phyloP scores from a whole-genome alignment of 2,113 vertebrate species.

The Xenotilapia caudafasciata region DNA sequence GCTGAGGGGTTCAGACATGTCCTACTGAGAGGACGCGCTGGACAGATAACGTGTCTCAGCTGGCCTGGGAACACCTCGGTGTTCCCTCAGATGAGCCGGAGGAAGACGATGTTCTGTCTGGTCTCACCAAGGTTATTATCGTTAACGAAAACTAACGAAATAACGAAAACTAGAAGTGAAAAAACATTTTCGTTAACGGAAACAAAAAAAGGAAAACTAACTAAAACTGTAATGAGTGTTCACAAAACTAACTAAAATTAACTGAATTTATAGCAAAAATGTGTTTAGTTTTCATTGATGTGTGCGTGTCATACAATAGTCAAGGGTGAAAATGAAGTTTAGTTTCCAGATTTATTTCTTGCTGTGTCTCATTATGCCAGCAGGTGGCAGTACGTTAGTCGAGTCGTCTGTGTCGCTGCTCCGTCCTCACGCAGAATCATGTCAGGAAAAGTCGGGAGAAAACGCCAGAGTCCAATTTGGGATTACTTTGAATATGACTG shows the following conservation, averaged over 20 bases:
- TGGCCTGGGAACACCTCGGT: neutral
- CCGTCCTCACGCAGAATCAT: neutral
- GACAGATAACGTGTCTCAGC: neutral
- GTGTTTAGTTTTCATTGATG: neutral
- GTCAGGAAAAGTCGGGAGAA: neutral
- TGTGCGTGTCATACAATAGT: accelerated
- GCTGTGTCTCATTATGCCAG: neutral
- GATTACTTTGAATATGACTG: no score
- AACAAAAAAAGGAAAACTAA: neutral
- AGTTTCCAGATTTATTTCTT: accelerated
- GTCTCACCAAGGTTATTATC: neutral
- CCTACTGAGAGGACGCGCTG: neutral
- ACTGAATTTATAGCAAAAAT: neutral
- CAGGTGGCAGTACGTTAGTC: neutral
- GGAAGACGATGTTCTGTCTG: neutral
- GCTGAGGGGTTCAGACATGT: neutral
- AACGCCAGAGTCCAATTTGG: no score
- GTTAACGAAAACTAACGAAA: neutral
- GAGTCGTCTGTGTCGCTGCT: neutral
- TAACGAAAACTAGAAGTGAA: neutral
- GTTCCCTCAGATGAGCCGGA: neutral
- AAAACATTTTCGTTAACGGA: neutral
- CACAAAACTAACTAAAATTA: neutral
- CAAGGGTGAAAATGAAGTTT: neutral
- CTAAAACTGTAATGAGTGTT: neutral